phyloP scores from a whole-genome alignment of 2,113 vertebrate genomes.

The Lamprologus tigripictilis region DNA sequence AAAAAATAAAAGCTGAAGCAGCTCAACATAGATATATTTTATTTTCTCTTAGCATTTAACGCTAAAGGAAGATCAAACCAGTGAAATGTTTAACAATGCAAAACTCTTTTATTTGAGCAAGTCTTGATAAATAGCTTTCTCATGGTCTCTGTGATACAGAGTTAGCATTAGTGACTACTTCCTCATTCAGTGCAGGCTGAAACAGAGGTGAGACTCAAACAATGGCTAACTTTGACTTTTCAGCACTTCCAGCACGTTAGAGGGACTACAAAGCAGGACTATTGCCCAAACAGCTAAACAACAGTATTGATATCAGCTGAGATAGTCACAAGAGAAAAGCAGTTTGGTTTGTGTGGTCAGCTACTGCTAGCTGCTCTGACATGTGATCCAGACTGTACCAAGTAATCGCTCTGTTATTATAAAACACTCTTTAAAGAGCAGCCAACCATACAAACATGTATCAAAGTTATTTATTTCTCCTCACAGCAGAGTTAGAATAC shows the following conservation, averaged over 20 bases:
- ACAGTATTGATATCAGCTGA: neutral
- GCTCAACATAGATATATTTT: neutral
- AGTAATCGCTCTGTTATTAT: neutral
- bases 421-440: neutral
- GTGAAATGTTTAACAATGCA: neutral
- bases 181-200: neutral
- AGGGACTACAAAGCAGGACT: neutral
- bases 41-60: neutral
- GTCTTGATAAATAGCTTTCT: neutral
- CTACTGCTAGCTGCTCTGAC: neutral
- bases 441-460: neutral
- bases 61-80: neutral
- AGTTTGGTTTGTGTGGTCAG: neutral
- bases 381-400: neutral
- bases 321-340: neutral
- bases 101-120: neutral
- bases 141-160: neutral
- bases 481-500: conserved; percentile 6
- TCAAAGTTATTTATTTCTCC: conserved; percentile 40
- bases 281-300: neutral
- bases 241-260: neutral
- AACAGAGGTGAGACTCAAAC: neutral
- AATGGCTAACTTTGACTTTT: neutral
- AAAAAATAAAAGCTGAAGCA: neutral
- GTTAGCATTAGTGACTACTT: neutral